Evolutionary conservation across 2,888 invertebrate species (phyloP).

Genomic region (Odontothrips loti): DNA sequence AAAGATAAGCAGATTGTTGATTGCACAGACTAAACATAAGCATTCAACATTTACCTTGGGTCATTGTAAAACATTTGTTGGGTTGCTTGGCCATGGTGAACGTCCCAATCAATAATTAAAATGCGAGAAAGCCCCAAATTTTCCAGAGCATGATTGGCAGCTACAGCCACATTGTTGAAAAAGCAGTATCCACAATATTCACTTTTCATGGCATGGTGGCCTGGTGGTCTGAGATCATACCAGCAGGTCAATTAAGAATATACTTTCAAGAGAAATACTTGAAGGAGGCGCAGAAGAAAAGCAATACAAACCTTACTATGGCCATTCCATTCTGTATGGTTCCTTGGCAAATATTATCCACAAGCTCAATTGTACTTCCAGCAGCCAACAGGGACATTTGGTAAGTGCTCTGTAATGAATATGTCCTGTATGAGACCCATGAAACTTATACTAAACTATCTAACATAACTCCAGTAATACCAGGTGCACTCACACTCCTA

Average conservation of each 20-base stretch:
- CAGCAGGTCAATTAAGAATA: conserved; percentile 25
- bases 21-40: neutral
- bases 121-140: conserved; percentile 58
- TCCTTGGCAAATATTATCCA: conserved; percentile 64
- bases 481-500: no score
- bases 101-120: conserved; percentile 91
- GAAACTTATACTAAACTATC: no score
- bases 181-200: conserved; percentile 87
- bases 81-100: conserved; percentile 94
- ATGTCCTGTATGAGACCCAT: no score
- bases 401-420: conserved; percentile 62
- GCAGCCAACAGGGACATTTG: conserved; percentile 69
- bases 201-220: conserved; percentile 86
- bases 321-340: conserved; percentile 78
- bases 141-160: conserved; percentile 70
- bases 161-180: conserved; percentile 90
- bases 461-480: no score
- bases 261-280: neutral
- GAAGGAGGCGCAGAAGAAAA: neutral
- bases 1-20: neutral
- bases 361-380: conserved; percentile 74
- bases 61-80: conserved; percentile 85
- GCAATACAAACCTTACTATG: conserved; percentile 54
- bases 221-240: conserved; percentile 64
- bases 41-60: conserved; percentile 57